Percentiles rank a stretch among this genome's conserved stretches.
Evolutionary conservation across 2,113 vertebrate species (phyloP).

Genomic region (Pimephales promelas): DNA sequence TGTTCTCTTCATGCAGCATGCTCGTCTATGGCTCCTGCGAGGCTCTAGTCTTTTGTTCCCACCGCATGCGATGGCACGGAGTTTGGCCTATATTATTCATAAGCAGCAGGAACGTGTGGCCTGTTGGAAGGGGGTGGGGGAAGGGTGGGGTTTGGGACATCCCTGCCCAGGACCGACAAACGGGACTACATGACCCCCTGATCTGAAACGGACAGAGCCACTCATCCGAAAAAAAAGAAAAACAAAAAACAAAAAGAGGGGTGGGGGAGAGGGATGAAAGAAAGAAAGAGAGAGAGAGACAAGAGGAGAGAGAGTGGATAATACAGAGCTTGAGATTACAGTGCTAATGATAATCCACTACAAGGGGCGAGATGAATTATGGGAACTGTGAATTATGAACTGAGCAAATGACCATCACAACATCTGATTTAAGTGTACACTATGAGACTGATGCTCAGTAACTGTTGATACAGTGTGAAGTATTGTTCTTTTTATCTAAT

Average conservation of each 20-base stretch:
- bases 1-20: slow-evolving; percentile 70
- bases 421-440: not conserved
- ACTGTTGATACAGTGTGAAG: not conserved
- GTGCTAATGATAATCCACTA: slow-evolving; percentile 1
- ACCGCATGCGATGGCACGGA: slow-evolving; percentile 70
- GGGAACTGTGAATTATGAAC: not conserved
- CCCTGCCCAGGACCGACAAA: slow-evolving; percentile 36
- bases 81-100: slow-evolving; percentile 78
- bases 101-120: slow-evolving; percentile 77
- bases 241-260: not conserved
- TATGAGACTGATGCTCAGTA: not conserved
- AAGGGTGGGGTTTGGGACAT: slow-evolving; percentile 56
- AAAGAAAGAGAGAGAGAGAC: not conserved
- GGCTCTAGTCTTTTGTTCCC: slow-evolving; percentile 75
- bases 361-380: not conserved
- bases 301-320: not conserved
- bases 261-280: not conserved
- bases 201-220: slow-evolving; percentile 64
- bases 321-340: slow-evolving; percentile 15
- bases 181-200: slow-evolving; percentile 23
- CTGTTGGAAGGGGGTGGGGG: slow-evolving; percentile 59
- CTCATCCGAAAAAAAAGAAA: slow-evolving; percentile 31
- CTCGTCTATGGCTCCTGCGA: slow-evolving; percentile 71
- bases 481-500: not conserved
- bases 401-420: not conserved